Evolutionary conservation across 2,113 vertebrate species (phyloP), one percentile per base, ranked within the genome.

Genomic region (Sigmodon hispidus): DNA sequence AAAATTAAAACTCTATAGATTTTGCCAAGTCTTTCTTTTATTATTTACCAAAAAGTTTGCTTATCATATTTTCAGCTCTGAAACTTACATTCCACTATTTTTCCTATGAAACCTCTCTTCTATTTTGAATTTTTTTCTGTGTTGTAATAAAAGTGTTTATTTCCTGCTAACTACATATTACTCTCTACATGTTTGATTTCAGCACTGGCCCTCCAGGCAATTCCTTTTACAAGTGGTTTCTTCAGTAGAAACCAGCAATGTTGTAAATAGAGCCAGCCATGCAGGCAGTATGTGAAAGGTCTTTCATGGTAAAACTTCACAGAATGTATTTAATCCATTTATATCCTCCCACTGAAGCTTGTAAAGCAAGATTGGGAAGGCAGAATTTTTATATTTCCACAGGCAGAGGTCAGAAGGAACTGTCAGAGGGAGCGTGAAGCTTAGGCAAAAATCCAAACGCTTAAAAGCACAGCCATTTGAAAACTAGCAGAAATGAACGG

Each of bases 401-500:
- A 97, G 96, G 92, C 92, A 96, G 93, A 95, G 95, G 97, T 79
- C 97, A 97, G 93, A 94, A 96, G 92, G 65, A 97, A 95, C 92
- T 96, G 94, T 92, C 93, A 96, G 88, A 95, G 96, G 72, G 96
- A 98, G 94, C 87, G 89, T 76, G 83, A 91, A 97, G 89, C 80
- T 79, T 96, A 92, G 96, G 88, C 89, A 97, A 96, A 95, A 79
- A 97, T 96, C 89, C 90, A 63, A 97, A 89, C 40, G 13, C 90
- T 94, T 96, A 96, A 97, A 98, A 96, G 96, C 81, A 97, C 75
- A 94, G 59, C 61, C 96, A 93, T 97, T 97, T 97, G 67, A 97
- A 96, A 96, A 96, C 87, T 93, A 97, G 96, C 95, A 97, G 97
- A 98, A 98, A 98, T 87, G 97, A 98, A 98, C 96, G 79, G 95